Evolutionary conservation across 2,797 vertebrate genomes (phyloP).

Genomic region (Diplodus puntazzo): DNA sequence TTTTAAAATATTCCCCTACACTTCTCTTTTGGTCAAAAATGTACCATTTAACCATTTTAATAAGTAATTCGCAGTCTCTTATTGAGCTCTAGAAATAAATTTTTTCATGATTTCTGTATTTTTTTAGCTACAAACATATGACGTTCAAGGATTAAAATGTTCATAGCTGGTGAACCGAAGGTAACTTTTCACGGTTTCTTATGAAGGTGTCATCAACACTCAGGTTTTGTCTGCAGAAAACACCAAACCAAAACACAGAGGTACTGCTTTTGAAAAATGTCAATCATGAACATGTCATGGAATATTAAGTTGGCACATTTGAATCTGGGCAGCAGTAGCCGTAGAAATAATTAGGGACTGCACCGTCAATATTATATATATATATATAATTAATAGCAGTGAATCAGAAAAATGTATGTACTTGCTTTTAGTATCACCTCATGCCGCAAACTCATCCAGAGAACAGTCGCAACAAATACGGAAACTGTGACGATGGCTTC

Average conservation of each 20-base stretch:
- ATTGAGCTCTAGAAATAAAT: neutral
- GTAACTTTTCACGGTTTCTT: slow-evolving; percentile 28
- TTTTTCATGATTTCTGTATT: neutral
- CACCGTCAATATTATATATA: too few species aligned
- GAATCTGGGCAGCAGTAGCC: neutral
- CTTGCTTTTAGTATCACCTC: too few species aligned
- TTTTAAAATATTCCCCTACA: slow-evolving; percentile 55
- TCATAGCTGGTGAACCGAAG: neutral
- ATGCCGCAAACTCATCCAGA: neutral
- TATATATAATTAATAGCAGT: neutral
- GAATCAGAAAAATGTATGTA: too few species aligned
- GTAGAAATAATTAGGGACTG: neutral
- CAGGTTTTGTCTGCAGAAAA: slow-evolving; percentile 1
- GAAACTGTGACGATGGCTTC: neutral
- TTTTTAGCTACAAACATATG: neutral
- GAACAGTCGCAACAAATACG: neutral
- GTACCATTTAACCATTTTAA: neutral
- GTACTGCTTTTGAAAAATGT: slow-evolving; percentile 21
- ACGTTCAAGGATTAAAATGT: neutral
- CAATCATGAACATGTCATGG: slow-evolving; percentile 2
- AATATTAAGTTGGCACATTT: neutral
- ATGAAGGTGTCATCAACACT: slow-evolving; percentile 20
- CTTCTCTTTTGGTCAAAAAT: slow-evolving; percentile 42
- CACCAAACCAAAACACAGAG: neutral
- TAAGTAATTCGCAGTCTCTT: neutral